Conservation (phyloP, 2,888 invertebrate genomes). For the Trichogramma evanescens region DNA sequence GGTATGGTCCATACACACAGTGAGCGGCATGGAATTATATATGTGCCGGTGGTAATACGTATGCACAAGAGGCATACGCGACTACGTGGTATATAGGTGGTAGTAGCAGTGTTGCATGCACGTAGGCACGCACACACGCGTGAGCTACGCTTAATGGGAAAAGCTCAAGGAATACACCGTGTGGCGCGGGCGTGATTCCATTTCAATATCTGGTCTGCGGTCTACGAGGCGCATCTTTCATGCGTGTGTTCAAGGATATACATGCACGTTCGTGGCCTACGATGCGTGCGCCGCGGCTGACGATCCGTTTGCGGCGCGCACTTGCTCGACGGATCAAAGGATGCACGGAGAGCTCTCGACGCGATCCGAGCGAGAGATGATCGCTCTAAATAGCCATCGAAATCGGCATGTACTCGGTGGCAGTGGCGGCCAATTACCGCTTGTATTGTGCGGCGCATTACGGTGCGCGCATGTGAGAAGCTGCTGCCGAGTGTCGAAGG, state of each 20-base stretch:
- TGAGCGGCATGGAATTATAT: no score
- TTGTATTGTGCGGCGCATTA: background rate
- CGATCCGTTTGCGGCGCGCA: background rate
- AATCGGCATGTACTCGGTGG: background rate
- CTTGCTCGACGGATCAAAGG: conserved; percentile 11
- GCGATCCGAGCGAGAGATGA: background rate
- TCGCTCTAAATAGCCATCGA: background rate
- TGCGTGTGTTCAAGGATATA: conserved; percentile 4
- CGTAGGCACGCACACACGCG: conserved; percentile 1
- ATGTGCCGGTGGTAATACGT: no score
- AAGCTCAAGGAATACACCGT: conserved; percentile 19
- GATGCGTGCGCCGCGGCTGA: background rate
- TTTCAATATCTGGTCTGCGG: conserved; percentile 40
- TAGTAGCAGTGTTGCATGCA: conserved; percentile 1
- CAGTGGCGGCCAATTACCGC: background rate
- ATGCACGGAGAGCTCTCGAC: background rate
- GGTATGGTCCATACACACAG: no score
- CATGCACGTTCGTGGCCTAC: no score
- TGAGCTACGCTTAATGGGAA: conserved; percentile 17
- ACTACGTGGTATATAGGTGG: background rate
- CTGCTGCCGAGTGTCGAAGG: background rate
- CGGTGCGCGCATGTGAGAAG: background rate
- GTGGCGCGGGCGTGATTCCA: conserved; percentile 44
- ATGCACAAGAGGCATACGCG: conserved; percentile 10
- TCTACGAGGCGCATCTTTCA: conserved; percentile 23